phyloP scores from a whole-genome alignment of 2,888 invertebrate species.

The Bimastos eiseni region DNA sequence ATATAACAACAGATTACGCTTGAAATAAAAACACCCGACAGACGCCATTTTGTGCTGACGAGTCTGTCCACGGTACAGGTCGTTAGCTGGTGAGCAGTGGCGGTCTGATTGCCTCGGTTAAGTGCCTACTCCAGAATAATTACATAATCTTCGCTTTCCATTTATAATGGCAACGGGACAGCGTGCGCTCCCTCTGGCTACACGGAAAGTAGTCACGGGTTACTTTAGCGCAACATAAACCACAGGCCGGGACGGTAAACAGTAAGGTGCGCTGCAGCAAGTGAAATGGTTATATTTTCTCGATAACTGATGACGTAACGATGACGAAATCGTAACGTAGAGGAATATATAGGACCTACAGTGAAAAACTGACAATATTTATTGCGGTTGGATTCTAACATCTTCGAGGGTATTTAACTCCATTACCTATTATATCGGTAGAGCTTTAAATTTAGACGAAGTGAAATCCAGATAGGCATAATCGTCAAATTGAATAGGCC shows the following conservation, averaged over 20 bases:
- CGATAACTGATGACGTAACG: neutral
- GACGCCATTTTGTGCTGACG: neutral
- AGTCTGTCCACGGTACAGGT: neutral
- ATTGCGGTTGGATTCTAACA: too few species aligned
- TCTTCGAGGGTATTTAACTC: too few species aligned
- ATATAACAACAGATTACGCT: neutral
- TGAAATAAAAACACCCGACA: neutral
- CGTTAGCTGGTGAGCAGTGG: neutral
- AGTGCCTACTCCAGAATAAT: constrained; percentile 6
- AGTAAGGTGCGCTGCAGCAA: neutral
- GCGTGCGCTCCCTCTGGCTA: neutral
- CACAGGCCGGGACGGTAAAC: neutral
- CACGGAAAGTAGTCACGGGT: neutral
- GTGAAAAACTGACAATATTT: too few species aligned
- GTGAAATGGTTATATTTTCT: neutral
- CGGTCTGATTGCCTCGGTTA: neutral
- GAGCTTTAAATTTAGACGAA: too few species aligned
- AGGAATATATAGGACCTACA: neutral
- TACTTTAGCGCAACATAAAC: neutral
- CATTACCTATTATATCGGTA: too few species aligned
- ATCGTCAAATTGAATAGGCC: too few species aligned
- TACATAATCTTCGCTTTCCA: constrained; percentile 13
- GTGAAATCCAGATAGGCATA: too few species aligned
- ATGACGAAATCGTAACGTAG: neutral
- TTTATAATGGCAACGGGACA: neutral